Conservation (phyloP, 2,113 vertebrate species). For the Pleuronectes platessa region DNA sequence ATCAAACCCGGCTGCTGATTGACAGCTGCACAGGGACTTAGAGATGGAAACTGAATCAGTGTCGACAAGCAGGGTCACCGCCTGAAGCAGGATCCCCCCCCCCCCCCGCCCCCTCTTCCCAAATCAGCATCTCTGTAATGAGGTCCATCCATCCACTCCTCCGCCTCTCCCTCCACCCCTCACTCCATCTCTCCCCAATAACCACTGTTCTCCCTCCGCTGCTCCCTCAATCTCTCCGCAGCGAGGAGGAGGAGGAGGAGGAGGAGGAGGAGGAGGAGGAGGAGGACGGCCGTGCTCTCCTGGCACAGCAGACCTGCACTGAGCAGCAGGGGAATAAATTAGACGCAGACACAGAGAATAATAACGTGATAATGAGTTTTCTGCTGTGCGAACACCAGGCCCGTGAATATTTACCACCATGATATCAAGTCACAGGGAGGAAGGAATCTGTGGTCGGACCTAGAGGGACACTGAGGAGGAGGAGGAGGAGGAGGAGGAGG, state of each 20-base stretch:
- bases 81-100: slow-evolving; percentile 26
- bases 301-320: no score
- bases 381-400: slow-evolving; percentile 38
- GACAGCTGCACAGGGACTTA: slow-evolving; percentile 5
- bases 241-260: neutral
- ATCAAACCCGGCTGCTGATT: slow-evolving; percentile 20
- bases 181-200: neutral
- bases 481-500: no score
- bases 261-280: no score
- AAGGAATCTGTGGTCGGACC: no score
- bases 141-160: slow-evolving; percentile 1
- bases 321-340: slow-evolving; percentile 66
- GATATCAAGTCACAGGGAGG: slow-evolving; percentile 45
- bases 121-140: slow-evolving; percentile 32
- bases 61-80: slow-evolving; percentile 8
- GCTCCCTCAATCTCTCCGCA: slow-evolving; percentile 6
- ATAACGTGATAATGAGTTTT: slow-evolving; percentile 73
- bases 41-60: neutral
- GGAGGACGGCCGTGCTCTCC: no score
- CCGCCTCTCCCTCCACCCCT: no score
- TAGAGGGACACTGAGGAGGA: no score
- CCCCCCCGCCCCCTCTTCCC: no score
- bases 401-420: slow-evolving; percentile 59
- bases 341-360: slow-evolving; percentile 66
- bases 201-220: neutral